Evolutionary conservation across 1,140 invertebrate genomes (phyloP).

Genomic region (Grapholita molesta): DNA sequence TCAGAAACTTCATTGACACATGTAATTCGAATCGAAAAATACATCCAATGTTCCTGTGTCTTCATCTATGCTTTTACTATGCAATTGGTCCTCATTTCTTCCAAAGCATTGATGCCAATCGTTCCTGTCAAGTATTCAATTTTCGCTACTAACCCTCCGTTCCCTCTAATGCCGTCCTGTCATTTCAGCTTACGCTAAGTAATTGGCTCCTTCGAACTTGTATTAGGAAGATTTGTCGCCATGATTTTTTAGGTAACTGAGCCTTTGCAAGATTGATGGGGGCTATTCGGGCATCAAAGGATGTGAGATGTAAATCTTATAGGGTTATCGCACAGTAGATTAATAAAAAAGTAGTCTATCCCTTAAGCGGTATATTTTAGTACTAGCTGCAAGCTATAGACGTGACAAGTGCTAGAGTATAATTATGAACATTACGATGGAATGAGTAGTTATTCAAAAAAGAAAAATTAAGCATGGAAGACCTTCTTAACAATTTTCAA

Average conservation of each 20-base stretch:
- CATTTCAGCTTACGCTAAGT: constrained; percentile 19
- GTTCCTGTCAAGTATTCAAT: background rate
- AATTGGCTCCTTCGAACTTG: constrained; percentile 22
- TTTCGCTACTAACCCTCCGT: background rate
- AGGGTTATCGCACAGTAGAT: background rate
- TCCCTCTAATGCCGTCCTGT: background rate
- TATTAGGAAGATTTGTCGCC: constrained; percentile 20
- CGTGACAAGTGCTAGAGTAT: no score
- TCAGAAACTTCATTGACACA: no score
- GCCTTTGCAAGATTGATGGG: background rate
- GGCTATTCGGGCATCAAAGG: background rate
- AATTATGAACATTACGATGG: no score
- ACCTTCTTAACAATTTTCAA: no score
- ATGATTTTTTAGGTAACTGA: background rate
- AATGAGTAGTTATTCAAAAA: no score
- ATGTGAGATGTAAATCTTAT: background rate
- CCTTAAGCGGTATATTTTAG: no score
- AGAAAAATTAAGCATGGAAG: no score
- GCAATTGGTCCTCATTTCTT: background rate
- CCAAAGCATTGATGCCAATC: background rate
- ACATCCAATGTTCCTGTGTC: no score
- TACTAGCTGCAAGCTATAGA: no score
- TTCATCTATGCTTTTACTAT: no score
- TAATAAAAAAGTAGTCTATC: background rate
- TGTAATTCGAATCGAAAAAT: no score